Evolutionary conservation across 2,113 vertebrate genomes (phyloP).

Genomic region (Aplodontia rufa): DNA sequence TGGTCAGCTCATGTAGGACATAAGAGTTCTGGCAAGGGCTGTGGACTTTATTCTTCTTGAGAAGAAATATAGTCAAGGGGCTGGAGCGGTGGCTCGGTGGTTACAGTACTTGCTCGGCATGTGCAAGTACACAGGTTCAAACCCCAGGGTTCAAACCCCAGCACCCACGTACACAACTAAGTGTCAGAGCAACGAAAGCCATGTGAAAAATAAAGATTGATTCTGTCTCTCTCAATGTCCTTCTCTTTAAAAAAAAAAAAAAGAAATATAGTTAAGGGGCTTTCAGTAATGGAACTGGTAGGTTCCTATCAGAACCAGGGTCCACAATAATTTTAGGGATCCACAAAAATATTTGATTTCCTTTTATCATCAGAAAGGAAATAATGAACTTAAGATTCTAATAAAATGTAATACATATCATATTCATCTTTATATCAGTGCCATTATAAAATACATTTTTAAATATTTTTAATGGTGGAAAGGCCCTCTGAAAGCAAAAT

Average conservation of each 20-base stretch:
- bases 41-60: neutral
- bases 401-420: neutral
- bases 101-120: too few relatives aligned
- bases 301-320: neutral
- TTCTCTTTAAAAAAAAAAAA: too few relatives aligned
- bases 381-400: neutral
- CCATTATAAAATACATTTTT: neutral
- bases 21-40: neutral
- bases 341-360: neutral
- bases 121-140: too few relatives aligned
- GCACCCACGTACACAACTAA: too few relatives aligned
- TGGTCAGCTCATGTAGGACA: neutral
- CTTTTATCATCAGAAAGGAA: neutral
- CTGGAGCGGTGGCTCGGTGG: too few relatives aligned
- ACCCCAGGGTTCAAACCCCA: too few relatives aligned
- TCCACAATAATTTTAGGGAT: neutral
- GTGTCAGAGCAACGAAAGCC: too few relatives aligned
- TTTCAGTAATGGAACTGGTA: neutral
- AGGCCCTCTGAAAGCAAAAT: neutral
- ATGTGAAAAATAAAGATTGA: too few relatives aligned
- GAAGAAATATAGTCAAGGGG: neutral
- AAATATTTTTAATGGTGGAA: neutral
- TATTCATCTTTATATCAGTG: neutral
- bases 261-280: neutral
- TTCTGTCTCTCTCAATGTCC: too few relatives aligned